Evolutionary conservation across 2,888 invertebrate species (phyloP), one percentile per base, ranked within the genome.

Genomic region (Agapostemon virescens): DNA sequence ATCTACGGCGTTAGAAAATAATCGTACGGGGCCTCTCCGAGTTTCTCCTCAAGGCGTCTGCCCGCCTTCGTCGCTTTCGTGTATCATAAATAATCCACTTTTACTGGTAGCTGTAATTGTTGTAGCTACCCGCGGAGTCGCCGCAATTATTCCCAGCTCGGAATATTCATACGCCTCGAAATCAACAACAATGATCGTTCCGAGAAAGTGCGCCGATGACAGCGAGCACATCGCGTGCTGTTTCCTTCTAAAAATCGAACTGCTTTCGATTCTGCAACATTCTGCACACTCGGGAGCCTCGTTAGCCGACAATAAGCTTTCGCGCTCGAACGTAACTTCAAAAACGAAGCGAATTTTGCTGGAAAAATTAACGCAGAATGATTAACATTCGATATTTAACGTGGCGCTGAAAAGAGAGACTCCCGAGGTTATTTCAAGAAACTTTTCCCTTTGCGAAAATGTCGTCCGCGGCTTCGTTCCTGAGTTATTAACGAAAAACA

Each of bases 1-100:
- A 79, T 72, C 58, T 30, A 42, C 55, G 72, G 74, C 69, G 74
- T 77, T 40, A 77, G 76, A 79, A 82, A 79, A 77, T 66, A n/a
- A 77, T 63, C 69, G n/a, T 36, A 49, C 58, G 74, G 63, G 63
- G 69, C 68, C 66, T 71, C 76, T 69, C 72, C 72, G 82, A 84
- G 84, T 84, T 84, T 79, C 81, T 74, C 74, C 30, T 33, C 0
- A 11, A n/a, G 9, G 64, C 58, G 17, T 23, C 38, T 71, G 49
- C 49, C n/a, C n/a, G n/a, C 64, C 66, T 68, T 69, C 71, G 52
- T 36, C 66, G 49, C 33, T 30, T 49, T 33, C 40, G 20, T 55
- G 30, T 58, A 42, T 69, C 78, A 66, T 73, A 40, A 69, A 64
- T 73, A 78, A 74, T 70, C 33, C 66, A 76, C 78, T 79, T 77